phyloP scores from a whole-genome alignment of 2,888 invertebrate genomes.

The Gisinianus flammeolus region DNA sequence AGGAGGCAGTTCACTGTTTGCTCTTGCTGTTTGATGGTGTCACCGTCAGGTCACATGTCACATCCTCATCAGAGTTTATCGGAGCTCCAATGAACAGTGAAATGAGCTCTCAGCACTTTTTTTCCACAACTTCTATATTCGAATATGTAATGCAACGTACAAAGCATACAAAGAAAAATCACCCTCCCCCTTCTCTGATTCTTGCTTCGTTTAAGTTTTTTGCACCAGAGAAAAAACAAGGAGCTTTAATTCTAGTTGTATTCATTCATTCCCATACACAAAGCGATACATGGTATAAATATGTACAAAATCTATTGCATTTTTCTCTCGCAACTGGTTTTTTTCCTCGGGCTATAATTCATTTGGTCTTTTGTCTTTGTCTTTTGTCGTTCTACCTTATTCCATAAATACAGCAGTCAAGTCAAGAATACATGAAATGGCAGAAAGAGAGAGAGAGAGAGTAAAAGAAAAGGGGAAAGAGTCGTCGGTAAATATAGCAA shows the following conservation, averaged over 20 bases:
- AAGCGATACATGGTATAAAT: too few species aligned
- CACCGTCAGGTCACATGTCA: conserved; percentile 56
- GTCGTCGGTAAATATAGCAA: neutral
- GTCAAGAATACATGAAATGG: neutral
- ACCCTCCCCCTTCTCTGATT: too few species aligned
- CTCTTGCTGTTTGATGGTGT: conserved; percentile 39
- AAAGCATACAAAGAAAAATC: too few species aligned
- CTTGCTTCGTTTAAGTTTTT: too few species aligned
- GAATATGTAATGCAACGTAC: neutral
- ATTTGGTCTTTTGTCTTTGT: too few species aligned
- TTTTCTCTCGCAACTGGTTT: too few species aligned
- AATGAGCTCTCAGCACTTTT: conserved; percentile 56
- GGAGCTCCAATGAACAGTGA: conserved; percentile 55
- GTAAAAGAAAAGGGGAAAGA: neutral
- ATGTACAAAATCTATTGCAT: too few species aligned
- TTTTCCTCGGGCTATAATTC: too few species aligned
- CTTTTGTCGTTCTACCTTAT: neutral
- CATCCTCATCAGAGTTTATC: conserved; percentile 55
- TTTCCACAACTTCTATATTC: neutral
- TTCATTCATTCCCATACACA: too few species aligned
- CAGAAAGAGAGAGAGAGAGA: neutral
- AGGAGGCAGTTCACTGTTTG: neutral
- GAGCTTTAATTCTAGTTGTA: too few species aligned
- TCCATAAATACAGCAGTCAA: neutral
- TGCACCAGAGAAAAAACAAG: too few species aligned